Percentiles rank a stretch among this genome's conserved stretches.
These are phyloP conservation scores for Coenonympha arcania DNA, from an alignment of 2,888 invertebrate species.

Conservation along the genomic window DNA sequence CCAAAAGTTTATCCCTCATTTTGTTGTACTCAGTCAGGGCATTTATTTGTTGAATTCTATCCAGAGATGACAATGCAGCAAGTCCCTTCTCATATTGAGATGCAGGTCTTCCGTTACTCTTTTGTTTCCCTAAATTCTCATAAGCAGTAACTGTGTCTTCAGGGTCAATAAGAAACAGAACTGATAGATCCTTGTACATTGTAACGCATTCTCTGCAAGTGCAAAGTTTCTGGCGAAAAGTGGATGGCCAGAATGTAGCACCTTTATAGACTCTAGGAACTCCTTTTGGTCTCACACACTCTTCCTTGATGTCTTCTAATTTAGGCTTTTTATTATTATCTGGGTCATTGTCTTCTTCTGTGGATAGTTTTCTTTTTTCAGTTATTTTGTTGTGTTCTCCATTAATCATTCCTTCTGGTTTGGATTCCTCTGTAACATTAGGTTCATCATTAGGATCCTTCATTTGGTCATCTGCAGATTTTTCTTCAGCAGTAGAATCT, in stretches of 20 bases:
- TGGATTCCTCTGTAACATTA: conserved; percentile 13
- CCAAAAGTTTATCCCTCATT: conserved; percentile 86
- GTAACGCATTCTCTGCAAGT: conserved; percentile 78
- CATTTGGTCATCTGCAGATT: not conserved
- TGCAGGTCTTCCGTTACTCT: conserved; percentile 56
- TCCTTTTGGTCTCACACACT: conserved; percentile 49
- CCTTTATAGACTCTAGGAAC: conserved; percentile 55
- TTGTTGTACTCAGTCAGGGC: conserved; percentile 90
- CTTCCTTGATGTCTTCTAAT: conserved; percentile 30
- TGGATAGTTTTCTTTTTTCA: conserved; percentile 52
- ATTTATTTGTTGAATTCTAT: conserved; percentile 87
- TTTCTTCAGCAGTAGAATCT: not conserved
- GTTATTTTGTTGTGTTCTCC: conserved; percentile 27
- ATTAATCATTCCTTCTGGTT: conserved; percentile 10
- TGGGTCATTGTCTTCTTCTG: conserved; percentile 35
- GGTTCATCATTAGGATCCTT: conserved; percentile 3
- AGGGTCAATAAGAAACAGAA: conserved; percentile 83
- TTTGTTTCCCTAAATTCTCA: conserved; percentile 81
- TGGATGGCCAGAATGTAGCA: conserved; percentile 83
- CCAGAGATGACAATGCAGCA: conserved; percentile 84
- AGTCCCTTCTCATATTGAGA: conserved; percentile 84
- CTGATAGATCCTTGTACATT: conserved; percentile 80
- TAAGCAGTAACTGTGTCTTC: conserved; percentile 89
- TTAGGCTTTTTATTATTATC: conserved; percentile 53
- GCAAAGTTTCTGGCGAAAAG: conserved; percentile 85